A percentile compares a stretch with the other conserved stretches of the same genome.
phyloP scores from a whole-genome alignment of 2,113 vertebrate genomes.

The Protobothrops flavoviridis region DNA sequence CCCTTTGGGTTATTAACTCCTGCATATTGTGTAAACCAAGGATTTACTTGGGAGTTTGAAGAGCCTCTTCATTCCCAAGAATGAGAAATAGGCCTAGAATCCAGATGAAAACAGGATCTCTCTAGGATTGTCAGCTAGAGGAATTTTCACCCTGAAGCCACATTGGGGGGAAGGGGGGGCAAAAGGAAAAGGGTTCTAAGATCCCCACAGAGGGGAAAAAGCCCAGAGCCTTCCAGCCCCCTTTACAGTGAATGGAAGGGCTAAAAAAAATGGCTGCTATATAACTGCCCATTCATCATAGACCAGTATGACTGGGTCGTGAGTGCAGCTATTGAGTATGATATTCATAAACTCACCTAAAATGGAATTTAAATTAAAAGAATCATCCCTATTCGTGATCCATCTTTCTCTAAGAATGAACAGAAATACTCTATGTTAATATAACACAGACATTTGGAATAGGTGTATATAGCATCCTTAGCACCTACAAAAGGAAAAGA shows the following conservation, averaged over 20 bases:
- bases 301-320: neutral
- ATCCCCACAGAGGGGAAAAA: neutral
- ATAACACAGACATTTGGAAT: neutral
- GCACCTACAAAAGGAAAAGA: neutral
- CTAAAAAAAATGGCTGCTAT: neutral
- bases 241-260: neutral
- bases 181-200: neutral
- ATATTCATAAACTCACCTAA: conserved; percentile 1
- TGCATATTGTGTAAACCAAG: neutral
- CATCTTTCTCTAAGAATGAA: neutral
- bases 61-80: neutral
- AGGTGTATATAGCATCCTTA: neutral
- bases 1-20: neutral
- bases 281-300: neutral
- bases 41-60: neutral
- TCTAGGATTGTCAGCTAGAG: neutral
- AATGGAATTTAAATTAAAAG: neutral
- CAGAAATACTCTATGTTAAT: neutral
- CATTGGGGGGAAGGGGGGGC: neutral
- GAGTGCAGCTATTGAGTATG: neutral
- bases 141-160: neutral
- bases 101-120: neutral
- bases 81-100: neutral
- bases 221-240: neutral
- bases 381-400: neutral